Evolutionary conservation across 2,888 invertebrate genomes (phyloP).

Genomic region (Cinara cedri): DNA sequence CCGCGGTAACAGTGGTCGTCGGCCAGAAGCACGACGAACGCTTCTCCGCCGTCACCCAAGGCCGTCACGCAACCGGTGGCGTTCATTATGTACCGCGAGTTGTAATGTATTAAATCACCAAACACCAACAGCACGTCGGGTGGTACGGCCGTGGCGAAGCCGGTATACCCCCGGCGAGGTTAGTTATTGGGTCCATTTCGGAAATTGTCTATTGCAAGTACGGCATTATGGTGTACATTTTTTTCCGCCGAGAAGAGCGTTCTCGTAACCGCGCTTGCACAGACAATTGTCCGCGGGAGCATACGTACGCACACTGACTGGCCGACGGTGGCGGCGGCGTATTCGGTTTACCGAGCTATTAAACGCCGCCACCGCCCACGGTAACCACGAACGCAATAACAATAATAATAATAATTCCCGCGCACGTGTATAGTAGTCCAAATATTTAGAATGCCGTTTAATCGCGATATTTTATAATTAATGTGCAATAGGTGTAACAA

Average conservation of each 20-base stretch:
- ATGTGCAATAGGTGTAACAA: too few relatives aligned
- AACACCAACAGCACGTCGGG: not conserved
- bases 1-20: not conserved
- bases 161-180: not conserved
- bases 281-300: not conserved
- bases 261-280: not conserved
- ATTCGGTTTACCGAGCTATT: too few relatives aligned
- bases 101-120: too few relatives aligned
- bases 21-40: slow-evolving; percentile 42
- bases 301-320: slow-evolving; percentile 32
- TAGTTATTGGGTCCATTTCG: not conserved
- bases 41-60: slow-evolving; percentile 31
- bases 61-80: slow-evolving; percentile 25
- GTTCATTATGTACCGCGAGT: not conserved
- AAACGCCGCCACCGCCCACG: slow-evolving; percentile 3
- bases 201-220: not conserved
- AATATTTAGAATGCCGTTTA: too few relatives aligned
- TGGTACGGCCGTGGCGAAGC: not conserved
- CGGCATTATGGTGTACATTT: not conserved
- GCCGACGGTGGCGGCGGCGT: slow-evolving; percentile 1
- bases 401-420: too few relatives aligned
- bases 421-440: too few relatives aligned
- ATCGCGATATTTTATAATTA: too few relatives aligned
- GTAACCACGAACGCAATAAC: too few relatives aligned
- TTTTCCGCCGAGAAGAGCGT: not conserved